Evolutionary conservation across 2,888 invertebrate species (phyloP).

Genomic region (Monoplex corrugatus): DNA sequence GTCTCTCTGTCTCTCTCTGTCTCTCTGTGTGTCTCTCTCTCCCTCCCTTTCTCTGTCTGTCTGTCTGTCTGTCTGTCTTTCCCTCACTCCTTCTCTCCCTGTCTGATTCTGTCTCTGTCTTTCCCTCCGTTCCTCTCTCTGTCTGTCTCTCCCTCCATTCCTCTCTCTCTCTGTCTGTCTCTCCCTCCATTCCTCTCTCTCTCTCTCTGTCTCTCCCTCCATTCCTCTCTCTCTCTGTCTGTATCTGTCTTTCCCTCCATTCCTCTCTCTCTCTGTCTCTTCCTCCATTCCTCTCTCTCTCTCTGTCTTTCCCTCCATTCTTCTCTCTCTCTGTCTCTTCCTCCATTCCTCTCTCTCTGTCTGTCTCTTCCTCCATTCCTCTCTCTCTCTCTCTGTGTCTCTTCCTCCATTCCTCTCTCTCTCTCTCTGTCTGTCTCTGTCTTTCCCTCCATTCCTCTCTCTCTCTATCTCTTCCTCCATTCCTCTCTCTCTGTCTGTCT

Average conservation of each 20-base stretch:
- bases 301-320: too few relatives aligned
- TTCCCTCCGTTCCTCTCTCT: background rate
- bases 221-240: background rate
- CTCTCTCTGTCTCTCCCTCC: background rate
- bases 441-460: too few relatives aligned
- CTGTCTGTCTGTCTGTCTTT: background rate
- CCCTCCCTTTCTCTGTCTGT: background rate
- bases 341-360: too few relatives aligned
- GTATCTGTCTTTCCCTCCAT: too few relatives aligned
- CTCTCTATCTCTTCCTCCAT: background rate
- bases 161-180: background rate
- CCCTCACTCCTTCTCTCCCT: background rate
- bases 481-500: background rate
- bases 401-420: too few relatives aligned
- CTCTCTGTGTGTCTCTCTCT: background rate
- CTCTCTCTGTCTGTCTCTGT: too few relatives aligned
- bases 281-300: too few relatives aligned
- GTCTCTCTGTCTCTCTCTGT: background rate
- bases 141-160: background rate
- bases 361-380: too few relatives aligned
- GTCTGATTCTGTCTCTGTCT: background rate
- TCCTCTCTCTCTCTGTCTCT: too few relatives aligned
- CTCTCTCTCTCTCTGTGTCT: too few relatives aligned
- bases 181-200: background rate
- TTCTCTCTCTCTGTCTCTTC: too few relatives aligned